Base-by-base conservation (phyloP, 2,113 vertebrate species). In the Bungarus multicinctus region DNA sequence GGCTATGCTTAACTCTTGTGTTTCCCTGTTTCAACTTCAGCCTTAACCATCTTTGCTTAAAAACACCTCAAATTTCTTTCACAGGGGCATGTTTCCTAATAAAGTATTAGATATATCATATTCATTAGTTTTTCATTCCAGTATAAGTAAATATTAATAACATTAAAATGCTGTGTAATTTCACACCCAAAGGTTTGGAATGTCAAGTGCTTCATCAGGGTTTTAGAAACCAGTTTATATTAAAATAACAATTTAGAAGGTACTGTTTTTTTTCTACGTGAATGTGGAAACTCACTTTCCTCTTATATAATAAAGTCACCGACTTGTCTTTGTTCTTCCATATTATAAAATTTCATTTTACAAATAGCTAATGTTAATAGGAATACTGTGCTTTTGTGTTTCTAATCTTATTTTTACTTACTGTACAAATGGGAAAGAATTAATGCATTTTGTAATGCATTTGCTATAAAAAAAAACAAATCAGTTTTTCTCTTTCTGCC, bases 61-160 rank as follows among this genome's bases (percentile, higher is more conserved):
- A 54, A 88, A 64, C 39, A 88, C 2, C 6, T 52, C 30, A 14
- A 8, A 45, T 52, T 89, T n/a, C 53, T 89, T 81, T 57, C 87
- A 89, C 1, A 57, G 20, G 18, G 5, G 22, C 10, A 14, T 85
- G 55, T 3, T 85, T 85, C 69, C 92, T 57, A 50, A 16, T 25
- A 64, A 55, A 39, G 89, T 50, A 18, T 47, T 57, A 52, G 5
- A 8, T 7, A 27, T 54, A 22, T 50, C 25, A 54, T 27, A 2
- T 55, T 88, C 87, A n/a, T 88, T 95, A 94, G 54, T 91, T 94
- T 93, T 94, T 69, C 55, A 54, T 90, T 52, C 30, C 18, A 88
- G 25, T 27, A 93, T n/a, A 1, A 87, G 27, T 86, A 91, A 85
- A 91, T 87, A 91, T 86, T 91, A 55, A n/a, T 55, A 57, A 30